These are phyloP conservation scores for Oceanites oceanicus DNA, from an alignment of 2,113 vertebrate species.

Conservation along the genomic window DNA sequence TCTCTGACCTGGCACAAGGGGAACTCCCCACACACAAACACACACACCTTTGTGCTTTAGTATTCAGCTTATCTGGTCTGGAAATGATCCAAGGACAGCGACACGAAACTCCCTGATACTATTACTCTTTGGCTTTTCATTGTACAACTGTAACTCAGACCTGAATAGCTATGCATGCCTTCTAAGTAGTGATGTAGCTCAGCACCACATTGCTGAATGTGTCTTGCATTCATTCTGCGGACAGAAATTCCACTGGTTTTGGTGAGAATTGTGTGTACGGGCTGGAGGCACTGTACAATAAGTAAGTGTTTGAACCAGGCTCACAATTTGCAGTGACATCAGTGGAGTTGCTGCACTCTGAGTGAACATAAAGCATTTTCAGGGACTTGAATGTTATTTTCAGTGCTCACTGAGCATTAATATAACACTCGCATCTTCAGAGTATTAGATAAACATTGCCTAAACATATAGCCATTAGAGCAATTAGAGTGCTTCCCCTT, in stretches of 20 bases:
- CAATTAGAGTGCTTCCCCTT: neutral
- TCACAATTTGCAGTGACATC: neutral
- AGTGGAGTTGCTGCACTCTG: neutral
- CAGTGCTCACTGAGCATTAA: neutral
- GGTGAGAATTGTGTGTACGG: neutral
- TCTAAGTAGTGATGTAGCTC: neutral
- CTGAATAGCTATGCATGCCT: neutral
- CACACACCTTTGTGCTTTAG: neutral
- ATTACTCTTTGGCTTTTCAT: neutral
- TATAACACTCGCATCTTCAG: neutral
- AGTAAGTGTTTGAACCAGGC: neutral
- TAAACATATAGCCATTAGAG: neutral
- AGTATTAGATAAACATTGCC: neutral
- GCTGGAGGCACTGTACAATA: neutral
- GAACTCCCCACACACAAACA: neutral
- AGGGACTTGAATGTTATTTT: neutral
- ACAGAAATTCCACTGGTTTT: neutral
- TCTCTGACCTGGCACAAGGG: neutral
- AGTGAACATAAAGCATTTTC: neutral
- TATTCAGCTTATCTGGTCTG: neutral
- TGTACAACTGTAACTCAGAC: neutral
- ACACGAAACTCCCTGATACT: neutral
- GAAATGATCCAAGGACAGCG: neutral
- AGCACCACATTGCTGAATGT: neutral
- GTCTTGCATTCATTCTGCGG: neutral